phyloP scores from a whole-genome alignment of 2,113 vertebrate species.

The Aythya baeri region DNA sequence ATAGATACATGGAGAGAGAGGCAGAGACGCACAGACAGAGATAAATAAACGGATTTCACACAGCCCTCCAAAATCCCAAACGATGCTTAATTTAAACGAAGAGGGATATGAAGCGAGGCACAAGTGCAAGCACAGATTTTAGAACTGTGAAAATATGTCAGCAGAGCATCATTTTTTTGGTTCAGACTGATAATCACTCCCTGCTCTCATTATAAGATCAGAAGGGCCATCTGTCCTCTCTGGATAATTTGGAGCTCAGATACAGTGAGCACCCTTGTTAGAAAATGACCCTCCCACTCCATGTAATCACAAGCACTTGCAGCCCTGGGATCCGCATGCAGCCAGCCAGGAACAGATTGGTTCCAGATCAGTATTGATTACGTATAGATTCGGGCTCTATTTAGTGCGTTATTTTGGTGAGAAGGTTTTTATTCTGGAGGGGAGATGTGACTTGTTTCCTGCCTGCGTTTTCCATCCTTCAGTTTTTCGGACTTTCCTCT shows the following conservation, averaged over 20 bases:
- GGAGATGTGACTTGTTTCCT: not conserved
- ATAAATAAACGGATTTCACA: slow-evolving; percentile 61
- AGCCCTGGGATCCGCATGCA: not conserved
- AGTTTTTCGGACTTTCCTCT: not conserved
- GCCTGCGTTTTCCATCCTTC: not conserved
- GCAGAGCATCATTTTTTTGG: slow-evolving; percentile 69
- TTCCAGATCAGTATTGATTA: slow-evolving; percentile 51
- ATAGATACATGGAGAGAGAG: slow-evolving; percentile 51
- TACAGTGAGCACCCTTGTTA: slow-evolving; percentile 66
- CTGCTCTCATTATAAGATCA: slow-evolving; percentile 70
- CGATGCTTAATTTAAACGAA: slow-evolving; percentile 37
- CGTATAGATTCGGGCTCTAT: not conserved
- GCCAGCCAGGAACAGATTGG: slow-evolving; percentile 3
- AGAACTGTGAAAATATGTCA: slow-evolving; percentile 74
- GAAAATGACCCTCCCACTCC: slow-evolving; percentile 60
- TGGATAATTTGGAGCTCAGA: slow-evolving; percentile 71
- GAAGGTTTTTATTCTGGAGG: not conserved
- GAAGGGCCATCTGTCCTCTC: slow-evolving; percentile 68
- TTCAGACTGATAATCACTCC: slow-evolving; percentile 67
- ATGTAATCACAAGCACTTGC: slow-evolving; percentile 44
- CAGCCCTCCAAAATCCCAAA: slow-evolving; percentile 44
- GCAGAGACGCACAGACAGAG: slow-evolving; percentile 20
- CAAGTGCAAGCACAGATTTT: slow-evolving; percentile 70
- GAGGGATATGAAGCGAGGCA: slow-evolving; percentile 48
- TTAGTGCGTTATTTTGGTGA: not conserved